phyloP scores from a whole-genome alignment of 2,797 vertebrate genomes.

The Hemibagrus guttatus region DNA sequence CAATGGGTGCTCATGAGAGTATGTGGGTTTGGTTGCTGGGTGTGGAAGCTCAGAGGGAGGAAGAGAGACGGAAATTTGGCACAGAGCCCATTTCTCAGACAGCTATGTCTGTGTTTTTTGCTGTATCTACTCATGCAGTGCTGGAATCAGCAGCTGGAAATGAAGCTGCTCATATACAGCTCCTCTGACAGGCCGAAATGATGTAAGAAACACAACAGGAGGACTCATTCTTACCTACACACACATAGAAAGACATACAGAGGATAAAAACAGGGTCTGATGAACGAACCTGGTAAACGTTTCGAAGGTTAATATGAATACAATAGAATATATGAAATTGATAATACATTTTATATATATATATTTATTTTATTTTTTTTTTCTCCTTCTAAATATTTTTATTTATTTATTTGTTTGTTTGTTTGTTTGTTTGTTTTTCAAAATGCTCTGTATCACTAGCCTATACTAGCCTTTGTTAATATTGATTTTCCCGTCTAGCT shows the following conservation, averaged over 20 bases:
- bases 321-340: background rate
- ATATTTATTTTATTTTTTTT: background rate
- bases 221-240: conserved; percentile 28
- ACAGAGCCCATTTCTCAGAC: conserved; percentile 79
- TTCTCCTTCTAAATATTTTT: background rate
- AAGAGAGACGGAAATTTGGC: conserved; percentile 63
- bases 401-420: too few relatives aligned
- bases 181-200: conserved; percentile 37
- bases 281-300: background rate
- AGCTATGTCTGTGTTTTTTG: conserved; percentile 79
- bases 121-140: conserved; percentile 39
- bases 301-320: conserved; percentile 3
- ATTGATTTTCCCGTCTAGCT: conserved; percentile 10
- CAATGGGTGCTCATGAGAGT: conserved; percentile 45
- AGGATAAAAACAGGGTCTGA: background rate
- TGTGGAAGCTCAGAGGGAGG: conserved; percentile 42
- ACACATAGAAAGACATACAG: background rate
- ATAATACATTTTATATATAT: background rate
- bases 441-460: background rate
- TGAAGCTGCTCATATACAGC: conserved; percentile 47
- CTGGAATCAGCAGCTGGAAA: conserved; percentile 35
- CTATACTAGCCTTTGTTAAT: conserved; percentile 2
- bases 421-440: too few relatives aligned
- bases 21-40: conserved; percentile 44
- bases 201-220: conserved; percentile 34